Conservation (phyloP, 2,888 invertebrate species). For the Lasioglossum vierecki region DNA sequence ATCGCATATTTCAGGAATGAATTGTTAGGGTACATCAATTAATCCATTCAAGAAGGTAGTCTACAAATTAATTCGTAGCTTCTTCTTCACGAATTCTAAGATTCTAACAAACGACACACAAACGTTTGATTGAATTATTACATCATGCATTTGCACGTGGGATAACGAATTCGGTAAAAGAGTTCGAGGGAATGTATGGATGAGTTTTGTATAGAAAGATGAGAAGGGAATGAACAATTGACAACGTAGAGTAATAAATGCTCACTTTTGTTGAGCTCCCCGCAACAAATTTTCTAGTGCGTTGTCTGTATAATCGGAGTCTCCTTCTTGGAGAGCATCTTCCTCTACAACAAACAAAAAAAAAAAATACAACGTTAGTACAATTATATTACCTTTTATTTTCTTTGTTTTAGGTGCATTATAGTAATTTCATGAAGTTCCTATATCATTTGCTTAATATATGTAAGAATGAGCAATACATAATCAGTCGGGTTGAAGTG, state of each 20-base stretch:
- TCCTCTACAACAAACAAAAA: constrained; percentile 71
- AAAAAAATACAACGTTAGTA: not conserved
- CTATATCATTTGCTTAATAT: not conserved
- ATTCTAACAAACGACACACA: not conserved
- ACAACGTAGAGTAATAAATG: constrained; percentile 65
- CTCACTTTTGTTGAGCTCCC: constrained; percentile 89
- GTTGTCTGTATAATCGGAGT: constrained; percentile 88
- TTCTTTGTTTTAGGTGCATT: not conserved
- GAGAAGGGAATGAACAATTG: not conserved
- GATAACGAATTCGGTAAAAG: not conserved
- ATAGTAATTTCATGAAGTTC: not conserved
- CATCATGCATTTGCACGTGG: not conserved
- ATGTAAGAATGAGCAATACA: not conserved
- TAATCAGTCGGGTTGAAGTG: not conserved
- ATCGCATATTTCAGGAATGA: not conserved
- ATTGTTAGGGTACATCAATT: not conserved
- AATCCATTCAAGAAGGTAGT: not conserved
- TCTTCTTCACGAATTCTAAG: not conserved
- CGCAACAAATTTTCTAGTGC: constrained; percentile 88
- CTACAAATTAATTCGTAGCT: not conserved
- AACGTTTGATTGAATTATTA: not conserved
- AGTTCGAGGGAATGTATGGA: not conserved
- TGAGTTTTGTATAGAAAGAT: not conserved
- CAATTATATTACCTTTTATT: not conserved
- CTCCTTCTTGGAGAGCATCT: constrained; percentile 70